Conservation (phyloP, 2,797 vertebrate species). For the Hylomyscus alleni region DNA sequence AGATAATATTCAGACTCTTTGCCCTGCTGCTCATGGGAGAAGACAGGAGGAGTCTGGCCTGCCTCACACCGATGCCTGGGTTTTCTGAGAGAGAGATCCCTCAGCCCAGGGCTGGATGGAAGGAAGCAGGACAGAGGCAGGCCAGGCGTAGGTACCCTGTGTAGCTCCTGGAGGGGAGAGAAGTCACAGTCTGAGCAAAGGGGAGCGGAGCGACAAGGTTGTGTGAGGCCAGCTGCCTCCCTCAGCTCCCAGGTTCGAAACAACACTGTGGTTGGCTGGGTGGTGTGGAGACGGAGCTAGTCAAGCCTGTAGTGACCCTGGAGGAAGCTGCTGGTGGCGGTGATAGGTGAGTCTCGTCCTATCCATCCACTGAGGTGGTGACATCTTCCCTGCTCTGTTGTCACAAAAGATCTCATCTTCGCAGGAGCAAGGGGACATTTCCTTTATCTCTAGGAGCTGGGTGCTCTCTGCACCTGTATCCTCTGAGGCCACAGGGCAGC, state of each 20-base stretch:
- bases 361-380: background rate
- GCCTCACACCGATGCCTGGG: background rate
- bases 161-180: background rate
- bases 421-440: background rate
- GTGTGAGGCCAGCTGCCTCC: background rate
- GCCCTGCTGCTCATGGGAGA: background rate
- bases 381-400: background rate
- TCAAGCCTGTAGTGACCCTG: background rate
- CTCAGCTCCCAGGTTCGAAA: background rate
- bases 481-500: background rate
- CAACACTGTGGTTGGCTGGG: background rate
- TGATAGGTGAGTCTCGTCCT: background rate
- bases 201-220: background rate
- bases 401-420: background rate
- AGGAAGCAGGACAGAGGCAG: background rate
- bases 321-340: background rate
- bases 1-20: background rate
- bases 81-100: background rate
- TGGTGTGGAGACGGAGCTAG: background rate
- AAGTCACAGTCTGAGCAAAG: background rate
- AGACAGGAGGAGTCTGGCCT: background rate
- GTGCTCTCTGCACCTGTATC: background rate
- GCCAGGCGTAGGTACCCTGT: background rate
- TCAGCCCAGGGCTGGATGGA: background rate
- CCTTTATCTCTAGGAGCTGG: background rate